Conservation (phyloP, 2,797 vertebrate species). For the Neostethus bicornis region DNA sequence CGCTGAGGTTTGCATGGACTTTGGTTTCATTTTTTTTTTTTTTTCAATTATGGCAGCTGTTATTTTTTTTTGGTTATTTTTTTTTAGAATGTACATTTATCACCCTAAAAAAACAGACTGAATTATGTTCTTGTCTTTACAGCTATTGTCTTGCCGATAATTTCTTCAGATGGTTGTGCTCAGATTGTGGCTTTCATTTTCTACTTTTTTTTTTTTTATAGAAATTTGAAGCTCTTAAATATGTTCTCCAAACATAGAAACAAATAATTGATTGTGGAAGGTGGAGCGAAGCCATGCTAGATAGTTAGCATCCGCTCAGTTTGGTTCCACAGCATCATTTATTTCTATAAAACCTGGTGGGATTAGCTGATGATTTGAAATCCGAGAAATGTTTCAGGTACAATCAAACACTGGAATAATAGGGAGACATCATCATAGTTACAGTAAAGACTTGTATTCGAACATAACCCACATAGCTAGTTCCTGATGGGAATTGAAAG, state of each 20-base stretch:
- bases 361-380: conserved; percentile 34
- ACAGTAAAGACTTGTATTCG: conserved; percentile 17
- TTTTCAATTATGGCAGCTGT: conserved; percentile 85
- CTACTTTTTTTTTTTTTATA: conserved; percentile 37
- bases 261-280: conserved; percentile 30
- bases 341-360: conserved; percentile 12
- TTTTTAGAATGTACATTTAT: conserved; percentile 56
- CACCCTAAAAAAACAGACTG: conserved; percentile 72
- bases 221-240: conserved; percentile 49
- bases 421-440: conserved; percentile 22
- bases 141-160: conserved; percentile 59
- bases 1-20: conserved; percentile 64
- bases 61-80: conserved; percentile 53
- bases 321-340: conserved; percentile 14
- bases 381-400: conserved; percentile 51
- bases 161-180: conserved; percentile 55
- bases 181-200: conserved; percentile 31
- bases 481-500: conserved; percentile 39
- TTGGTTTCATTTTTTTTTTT: conserved; percentile 77
- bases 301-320: conserved; percentile 26
- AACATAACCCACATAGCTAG: conserved; percentile 7
- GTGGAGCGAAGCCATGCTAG: conserved; percentile 56
- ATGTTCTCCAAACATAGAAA: conserved; percentile 27
- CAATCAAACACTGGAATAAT: conserved; percentile 64
- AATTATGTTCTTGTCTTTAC: conserved; percentile 69